Evolutionary conservation across 2,888 invertebrate genomes (phyloP), one percentile per base, ranked within the genome.

Genomic region (Merodon equestris): DNA sequence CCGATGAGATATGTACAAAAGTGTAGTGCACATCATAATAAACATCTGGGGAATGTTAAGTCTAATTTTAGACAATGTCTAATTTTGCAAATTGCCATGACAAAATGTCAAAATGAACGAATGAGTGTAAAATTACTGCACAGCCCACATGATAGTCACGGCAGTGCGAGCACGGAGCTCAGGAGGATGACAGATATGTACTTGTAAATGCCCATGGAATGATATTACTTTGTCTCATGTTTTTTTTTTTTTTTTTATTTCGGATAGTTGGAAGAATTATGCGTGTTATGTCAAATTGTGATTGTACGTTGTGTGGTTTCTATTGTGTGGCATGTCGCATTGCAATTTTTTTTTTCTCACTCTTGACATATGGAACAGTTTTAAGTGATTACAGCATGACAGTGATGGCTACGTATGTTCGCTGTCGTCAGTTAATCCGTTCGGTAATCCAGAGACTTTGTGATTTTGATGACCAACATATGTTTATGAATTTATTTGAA

Each of bases 21-120:
- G n/a, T 40, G 38, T 50, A 75, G 66, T 68, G 68, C 67, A 73
- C 68, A 70, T 40, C n/a, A 40, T 63, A 68, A 67, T 63, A 67
- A 79, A 74, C 79, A 79, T 79, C 79, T 79, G 79, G 79, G 79
- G 74, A 79, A 79, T 79, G 79, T 74, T 79, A 70, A 56, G 58
- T 58, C 79, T 79, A 79, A 79, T 79, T 79, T 79, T 79, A 79
- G 74, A 79, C 74, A 70, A 74, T 70, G 68, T 79, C 74, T 79
- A 79, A 79, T 79, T 79, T 74, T 70, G 79, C 79, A 74, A 79
- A 79, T 79, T 79, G 79, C 79, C 74, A 74, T 79, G 79, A 79
- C 74, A 79, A 73, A 79, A 79, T 79, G 79, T 79, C 79, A 79
- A 74, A 79, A 79, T 60, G 74, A 64, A 74, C 74, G 64, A 74